phyloP scores from a whole-genome alignment of 2,888 invertebrate species.

The Thyatira batis region DNA sequence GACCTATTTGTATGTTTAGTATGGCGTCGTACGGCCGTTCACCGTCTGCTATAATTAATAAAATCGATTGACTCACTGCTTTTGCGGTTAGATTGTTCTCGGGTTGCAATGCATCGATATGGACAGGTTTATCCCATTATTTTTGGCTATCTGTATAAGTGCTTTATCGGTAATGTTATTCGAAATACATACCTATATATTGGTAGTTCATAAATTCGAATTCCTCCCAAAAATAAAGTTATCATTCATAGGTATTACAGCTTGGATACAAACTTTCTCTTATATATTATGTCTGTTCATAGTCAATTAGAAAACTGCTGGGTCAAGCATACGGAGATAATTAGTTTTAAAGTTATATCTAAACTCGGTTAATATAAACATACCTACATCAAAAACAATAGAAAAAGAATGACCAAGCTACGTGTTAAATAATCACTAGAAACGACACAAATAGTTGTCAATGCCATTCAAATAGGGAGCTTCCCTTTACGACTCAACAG shows the following conservation, averaged over 20 bases:
- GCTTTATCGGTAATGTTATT: not conserved
- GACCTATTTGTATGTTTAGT: slow-evolving; percentile 9
- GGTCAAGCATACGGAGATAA: no score
- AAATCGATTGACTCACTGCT: slow-evolving; percentile 40
- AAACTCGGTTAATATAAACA: no score
- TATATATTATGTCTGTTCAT: no score
- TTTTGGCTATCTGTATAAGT: not conserved
- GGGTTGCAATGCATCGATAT: not conserved
- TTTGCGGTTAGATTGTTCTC: slow-evolving; percentile 11
- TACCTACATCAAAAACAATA: no score
- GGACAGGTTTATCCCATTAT: slow-evolving; percentile 13
- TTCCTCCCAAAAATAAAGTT: no score
- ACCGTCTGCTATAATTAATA: slow-evolving; percentile 46
- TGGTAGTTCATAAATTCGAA: no score
- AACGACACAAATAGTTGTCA: slow-evolving; percentile 18
- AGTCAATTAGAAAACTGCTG: no score
- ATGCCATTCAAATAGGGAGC: slow-evolving; percentile 34
- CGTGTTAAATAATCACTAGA: not conserved
- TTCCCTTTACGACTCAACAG: slow-evolving; percentile 23
- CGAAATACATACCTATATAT: no score
- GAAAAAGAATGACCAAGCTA: no score
- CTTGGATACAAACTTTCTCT: no score
- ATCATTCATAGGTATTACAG: no score
- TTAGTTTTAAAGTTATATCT: no score
- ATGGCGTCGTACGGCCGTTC: slow-evolving; percentile 32